Evolutionary conservation across 2,888 invertebrate species (phyloP).

Genomic region (Tribolium freemani): DNA sequence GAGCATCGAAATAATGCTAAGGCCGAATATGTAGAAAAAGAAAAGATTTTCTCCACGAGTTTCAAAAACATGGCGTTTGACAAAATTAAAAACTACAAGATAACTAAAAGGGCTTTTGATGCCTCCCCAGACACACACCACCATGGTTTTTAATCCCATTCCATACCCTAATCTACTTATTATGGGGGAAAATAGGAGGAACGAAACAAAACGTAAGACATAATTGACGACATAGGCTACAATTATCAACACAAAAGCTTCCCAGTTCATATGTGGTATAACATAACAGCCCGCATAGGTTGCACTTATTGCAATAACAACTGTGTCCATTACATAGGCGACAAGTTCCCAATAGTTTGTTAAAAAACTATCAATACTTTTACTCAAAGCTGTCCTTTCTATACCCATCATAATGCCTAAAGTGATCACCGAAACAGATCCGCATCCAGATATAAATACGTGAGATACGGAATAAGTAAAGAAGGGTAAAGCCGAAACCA

Average conservation of each 20-base stretch:
- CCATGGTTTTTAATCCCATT: constrained; percentile 72
- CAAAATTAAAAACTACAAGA: not conserved
- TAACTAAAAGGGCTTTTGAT: constrained; percentile 69
- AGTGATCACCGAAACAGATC: not conserved
- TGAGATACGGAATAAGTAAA: not conserved
- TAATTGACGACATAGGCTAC: not conserved
- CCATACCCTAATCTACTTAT: constrained; percentile 72
- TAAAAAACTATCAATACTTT: not conserved
- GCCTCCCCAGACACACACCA: constrained; percentile 76
- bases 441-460: not conserved
- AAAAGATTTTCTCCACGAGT: not conserved
- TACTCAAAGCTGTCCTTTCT: constrained; percentile 1
- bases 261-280: not conserved
- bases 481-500: not conserved
- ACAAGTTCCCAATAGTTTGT: constrained; percentile 6
- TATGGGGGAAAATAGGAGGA: constrained; percentile 69
- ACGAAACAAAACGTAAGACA: constrained; percentile 46
- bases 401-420: constrained; percentile 3
- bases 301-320: not conserved
- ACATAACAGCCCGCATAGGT: not conserved
- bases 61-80: not conserved
- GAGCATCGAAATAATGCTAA: constrained; percentile 72
- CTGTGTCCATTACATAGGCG: not conserved
- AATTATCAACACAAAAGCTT: not conserved
- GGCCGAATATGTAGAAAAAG: constrained; percentile 72